Percentiles rank a stretch among this genome's conserved stretches.
Conservation (phyloP, 2,888 invertebrate genomes). For the Stomorhina lunata region DNA sequence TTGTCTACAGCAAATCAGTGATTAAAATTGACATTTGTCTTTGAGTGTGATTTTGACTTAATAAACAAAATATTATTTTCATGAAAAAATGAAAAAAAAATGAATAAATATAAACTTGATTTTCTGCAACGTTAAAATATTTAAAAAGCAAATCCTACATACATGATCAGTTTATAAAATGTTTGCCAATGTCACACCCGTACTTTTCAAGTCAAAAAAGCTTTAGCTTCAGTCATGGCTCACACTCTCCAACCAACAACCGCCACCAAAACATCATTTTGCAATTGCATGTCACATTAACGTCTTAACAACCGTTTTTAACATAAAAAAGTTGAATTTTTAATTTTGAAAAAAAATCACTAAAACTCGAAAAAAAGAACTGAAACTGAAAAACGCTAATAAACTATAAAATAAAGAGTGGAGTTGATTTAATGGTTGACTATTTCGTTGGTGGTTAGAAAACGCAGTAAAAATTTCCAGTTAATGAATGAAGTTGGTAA, state of each 20-base stretch:
- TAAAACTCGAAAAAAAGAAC: constrained; percentile 15
- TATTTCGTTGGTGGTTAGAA: constrained; percentile 35
- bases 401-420: constrained; percentile 36
- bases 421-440: constrained; percentile 46
- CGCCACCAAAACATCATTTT: constrained; percentile 52
- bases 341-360: neutral
- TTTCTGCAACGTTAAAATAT: constrained; percentile 20
- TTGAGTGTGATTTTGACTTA: constrained; percentile 44
- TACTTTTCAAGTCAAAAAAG: constrained; percentile 47
- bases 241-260: neutral
- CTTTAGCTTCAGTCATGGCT: constrained; percentile 14
- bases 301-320: constrained; percentile 61
- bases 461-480: neutral
- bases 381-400: constrained; percentile 22
- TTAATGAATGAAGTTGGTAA: constrained; percentile 34
- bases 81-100: neutral
- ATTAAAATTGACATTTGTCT: constrained; percentile 65
- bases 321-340: constrained; percentile 49
- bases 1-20: constrained; percentile 54
- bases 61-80: constrained; percentile 15
- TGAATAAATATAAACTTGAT: constrained; percentile 54
- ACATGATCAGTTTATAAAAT: constrained; percentile 39
- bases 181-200: constrained; percentile 66
- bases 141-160: constrained; percentile 48
- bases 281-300: constrained; percentile 69